Base-by-base conservation (phyloP, 2,888 invertebrate genomes). In the Mesorhabditis belari region DNA sequence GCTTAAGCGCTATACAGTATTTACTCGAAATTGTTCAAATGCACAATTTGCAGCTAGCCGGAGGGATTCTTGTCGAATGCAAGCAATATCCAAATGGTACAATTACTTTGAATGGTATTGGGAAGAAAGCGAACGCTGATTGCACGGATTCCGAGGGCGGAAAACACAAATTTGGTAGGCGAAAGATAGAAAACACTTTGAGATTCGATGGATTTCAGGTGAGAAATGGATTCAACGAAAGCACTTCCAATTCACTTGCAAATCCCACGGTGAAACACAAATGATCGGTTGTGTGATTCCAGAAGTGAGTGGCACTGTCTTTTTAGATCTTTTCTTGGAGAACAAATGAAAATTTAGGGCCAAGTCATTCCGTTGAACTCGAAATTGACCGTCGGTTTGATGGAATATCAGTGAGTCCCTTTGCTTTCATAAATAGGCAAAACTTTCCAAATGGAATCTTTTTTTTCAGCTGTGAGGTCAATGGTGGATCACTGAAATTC, bases 81-180 rank as follows among this genome's bases (percentile, higher is more conserved):
- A 60, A 65, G 61, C 62, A 68, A 57, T 65, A 69, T 57, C 57
- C 61, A 4, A 69, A 71, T 55, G 73, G 73, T 61, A 73, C 71
- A 5, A 64, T 73, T 63, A 60, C 70, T 3, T 60, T 71, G 63
- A 60, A 58, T 57, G 63, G 66, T 3, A 64, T 66, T 9, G 21
- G 21, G 19, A 9, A 9, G 51, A 64, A 24, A 19, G 50, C 57
- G 6, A 53, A 26, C n/a, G 51, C 27, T 9, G 27, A 51, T n/a
- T 63, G 63, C 54, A 44, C 25, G 29, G 62, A 62, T 25, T 49
- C 58, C 17, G 17, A 23, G 5, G 62, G 62, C 51, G 28, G 35
- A 9, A 19, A 9, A 4, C 44, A 52, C 12, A 53, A 23, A 12
- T 44, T 35, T 23, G 61, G 60, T 60, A 49, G 26, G 49, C n/a